phyloP scores from a whole-genome alignment of 1,140 invertebrate species.

The Tetragnatha versicolor region DNA sequence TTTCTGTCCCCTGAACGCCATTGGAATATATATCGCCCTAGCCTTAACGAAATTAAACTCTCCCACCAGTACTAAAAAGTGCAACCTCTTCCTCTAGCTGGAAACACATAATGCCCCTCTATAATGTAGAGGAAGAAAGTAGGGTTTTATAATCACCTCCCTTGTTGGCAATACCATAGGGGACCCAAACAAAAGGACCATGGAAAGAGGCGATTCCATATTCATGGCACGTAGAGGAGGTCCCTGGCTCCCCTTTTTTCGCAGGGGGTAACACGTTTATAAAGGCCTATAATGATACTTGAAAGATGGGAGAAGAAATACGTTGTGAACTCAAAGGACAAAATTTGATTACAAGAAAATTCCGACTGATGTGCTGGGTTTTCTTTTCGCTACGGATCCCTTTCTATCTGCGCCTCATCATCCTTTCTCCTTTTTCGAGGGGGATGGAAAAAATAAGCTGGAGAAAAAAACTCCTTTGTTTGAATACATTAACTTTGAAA shows the following conservation, averaged over 20 bases:
- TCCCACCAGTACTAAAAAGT: too few species aligned
- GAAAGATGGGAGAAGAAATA: slow-evolving; percentile 48
- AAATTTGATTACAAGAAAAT: slow-evolving; percentile 51
- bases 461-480: slow-evolving; percentile 32
- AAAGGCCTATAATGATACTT: slow-evolving; percentile 52
- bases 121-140: too few species aligned
- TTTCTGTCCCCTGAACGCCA: too few species aligned
- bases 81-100: too few species aligned
- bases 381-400: not conserved
- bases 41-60: too few species aligned
- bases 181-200: not conserved
- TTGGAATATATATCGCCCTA: too few species aligned
- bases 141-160: too few species aligned
- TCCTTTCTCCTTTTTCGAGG: not conserved
- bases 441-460: slow-evolving; percentile 34
- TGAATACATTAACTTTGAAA: slow-evolving; percentile 44
- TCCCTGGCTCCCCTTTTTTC: not conserved
- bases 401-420: not conserved
- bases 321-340: slow-evolving; percentile 32
- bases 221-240: slow-evolving; percentile 28
- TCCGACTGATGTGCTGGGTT: slow-evolving; percentile 26
- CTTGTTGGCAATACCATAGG: too few species aligned
- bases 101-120: too few species aligned
- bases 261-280: slow-evolving; percentile 36
- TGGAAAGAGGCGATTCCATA: slow-evolving; percentile 22